phyloP scores from a whole-genome alignment of 2,888 invertebrate species.

The Pterostichus niger region DNA sequence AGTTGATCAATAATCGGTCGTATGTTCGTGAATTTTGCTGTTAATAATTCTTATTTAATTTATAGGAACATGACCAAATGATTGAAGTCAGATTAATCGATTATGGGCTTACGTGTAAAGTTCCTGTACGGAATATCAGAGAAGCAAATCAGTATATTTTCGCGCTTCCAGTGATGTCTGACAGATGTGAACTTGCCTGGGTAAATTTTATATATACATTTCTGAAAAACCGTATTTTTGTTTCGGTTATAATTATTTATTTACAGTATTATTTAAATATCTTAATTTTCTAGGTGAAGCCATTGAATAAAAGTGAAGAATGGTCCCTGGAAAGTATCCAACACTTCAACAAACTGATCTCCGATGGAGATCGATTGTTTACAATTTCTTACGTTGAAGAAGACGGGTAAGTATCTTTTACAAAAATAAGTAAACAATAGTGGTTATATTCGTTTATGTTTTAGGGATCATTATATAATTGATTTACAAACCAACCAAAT shows the following conservation, averaged over 20 bases:
- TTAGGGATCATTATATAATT: constrained; percentile 40
- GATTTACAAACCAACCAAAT: constrained; percentile 57
- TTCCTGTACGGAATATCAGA: constrained; percentile 34
- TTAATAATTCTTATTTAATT: not conserved
- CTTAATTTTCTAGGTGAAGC: constrained; percentile 40
- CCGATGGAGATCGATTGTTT: constrained; percentile 24
- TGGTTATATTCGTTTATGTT: not conserved
- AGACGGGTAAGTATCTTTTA: constrained; percentile 38
- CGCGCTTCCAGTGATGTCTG: constrained; percentile 49
- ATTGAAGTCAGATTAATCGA: constrained; percentile 56
- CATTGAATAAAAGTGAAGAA: not conserved
- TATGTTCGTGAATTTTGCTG: too few species aligned
- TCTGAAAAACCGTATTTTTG: too few species aligned
- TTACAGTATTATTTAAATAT: not conserved
- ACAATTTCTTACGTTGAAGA: constrained; percentile 27
- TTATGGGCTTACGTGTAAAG: constrained; percentile 43
- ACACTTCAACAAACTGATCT: constrained; percentile 39
- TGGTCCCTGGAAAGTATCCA: constrained; percentile 47
- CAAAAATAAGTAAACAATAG: not conserved
- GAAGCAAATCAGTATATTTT: constrained; percentile 35
- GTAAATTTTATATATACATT: constrained; percentile 45
- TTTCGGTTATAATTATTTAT: not conserved
- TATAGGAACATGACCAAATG: constrained; percentile 49
- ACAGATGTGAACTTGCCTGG: constrained; percentile 61
- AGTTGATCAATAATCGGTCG: too few species aligned